Conservation (phyloP, 2,888 invertebrate species). For the Dryobota labecula region DNA sequence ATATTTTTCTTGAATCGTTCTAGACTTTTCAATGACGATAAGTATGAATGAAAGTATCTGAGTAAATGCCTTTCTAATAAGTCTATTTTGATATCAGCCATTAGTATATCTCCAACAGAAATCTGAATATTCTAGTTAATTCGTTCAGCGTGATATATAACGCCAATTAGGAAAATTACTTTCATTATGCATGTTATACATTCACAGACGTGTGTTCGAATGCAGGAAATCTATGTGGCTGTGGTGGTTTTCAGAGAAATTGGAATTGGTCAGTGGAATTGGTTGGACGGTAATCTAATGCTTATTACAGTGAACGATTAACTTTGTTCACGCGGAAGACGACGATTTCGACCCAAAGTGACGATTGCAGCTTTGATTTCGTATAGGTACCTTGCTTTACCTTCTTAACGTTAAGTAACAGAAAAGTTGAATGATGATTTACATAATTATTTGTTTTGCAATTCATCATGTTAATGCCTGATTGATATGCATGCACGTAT, state of each 20-base stretch:
- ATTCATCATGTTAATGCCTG: slow-evolving; percentile 41
- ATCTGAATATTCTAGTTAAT: slow-evolving; percentile 44
- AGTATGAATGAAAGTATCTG: slow-evolving; percentile 1
- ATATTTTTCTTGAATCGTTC: neutral
- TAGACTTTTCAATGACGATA: neutral
- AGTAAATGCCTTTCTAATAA: neutral
- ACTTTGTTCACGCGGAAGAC: slow-evolving; percentile 70
- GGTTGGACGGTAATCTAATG: slow-evolving; percentile 66
- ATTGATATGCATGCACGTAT: slow-evolving; percentile 33
- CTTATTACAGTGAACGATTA: slow-evolving; percentile 65
- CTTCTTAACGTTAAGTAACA: slow-evolving; percentile 34
- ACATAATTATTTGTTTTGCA: slow-evolving; percentile 36
- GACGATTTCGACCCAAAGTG: slow-evolving; percentile 56
- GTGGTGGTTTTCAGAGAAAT: slow-evolving; percentile 70
- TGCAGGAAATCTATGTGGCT: slow-evolving; percentile 59
- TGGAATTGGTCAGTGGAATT: slow-evolving; percentile 64
- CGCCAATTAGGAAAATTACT: slow-evolving; percentile 52
- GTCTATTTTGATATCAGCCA: neutral
- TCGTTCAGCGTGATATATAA: slow-evolving; percentile 46
- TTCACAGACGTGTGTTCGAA: slow-evolving; percentile 48
- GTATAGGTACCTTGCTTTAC: slow-evolving; percentile 5
- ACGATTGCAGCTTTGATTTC: slow-evolving; percentile 54
- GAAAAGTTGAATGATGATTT: slow-evolving; percentile 21
- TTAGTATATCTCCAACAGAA: slow-evolving; percentile 11
- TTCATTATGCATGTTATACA: slow-evolving; percentile 53